Evolutionary conservation across 2,797 vertebrate genomes (phyloP), one percentile per base, ranked within the genome.

Genomic region (Denticeps clupeoides): DNA sequence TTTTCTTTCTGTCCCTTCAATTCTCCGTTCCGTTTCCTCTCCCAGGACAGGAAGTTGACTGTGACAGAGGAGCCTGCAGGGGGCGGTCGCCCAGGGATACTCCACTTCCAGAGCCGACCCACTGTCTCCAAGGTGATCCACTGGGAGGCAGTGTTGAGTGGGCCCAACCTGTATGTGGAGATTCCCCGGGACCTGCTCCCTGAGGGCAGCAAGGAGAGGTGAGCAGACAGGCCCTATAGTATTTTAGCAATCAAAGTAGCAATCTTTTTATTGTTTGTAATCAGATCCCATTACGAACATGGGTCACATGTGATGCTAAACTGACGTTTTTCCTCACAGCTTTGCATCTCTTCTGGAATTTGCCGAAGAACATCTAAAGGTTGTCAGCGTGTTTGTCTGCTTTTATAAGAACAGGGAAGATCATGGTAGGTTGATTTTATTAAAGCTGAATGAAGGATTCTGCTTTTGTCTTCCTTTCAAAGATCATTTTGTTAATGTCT

Each of bases 131-230:
- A 73, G 58, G 64, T 71, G 1, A 73, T 82, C 48, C 72, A 83
- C 56, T 86, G 84, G 85, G 77, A 85, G 32, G 83, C 83, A 47
- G 82, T 83, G 45, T 60, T 84, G 1, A 78, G 71, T 49, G 79
- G 70, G 47, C 73, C 67, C 8, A 75, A 75, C 9, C 82, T 88
- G 55, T 88, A 82, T 1, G 74, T 88, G 67, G 85, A 88, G 72
- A 79, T 87, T 60, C 82, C 85, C 51, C 58, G 56, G 11, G 82
- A 81, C 51, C 65, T 75, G 6, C 80, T 87, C 55, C 82, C 83
- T 29, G 84, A 87, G 62, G 84, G 84, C 77, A 85, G 85, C 71
- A 87, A 87, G 64, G 85, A 87, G 66, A 87, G 85, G 85, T 87
- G 54, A 71, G 71, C 2, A 19, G n/a, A n/a, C n/a, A n/a, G n/a